Percentiles rank a stretch among this genome's conserved stretches.
phyloP scores from a whole-genome alignment of 2,113 vertebrate genomes.

The Myxocyprinus asiaticus region DNA sequence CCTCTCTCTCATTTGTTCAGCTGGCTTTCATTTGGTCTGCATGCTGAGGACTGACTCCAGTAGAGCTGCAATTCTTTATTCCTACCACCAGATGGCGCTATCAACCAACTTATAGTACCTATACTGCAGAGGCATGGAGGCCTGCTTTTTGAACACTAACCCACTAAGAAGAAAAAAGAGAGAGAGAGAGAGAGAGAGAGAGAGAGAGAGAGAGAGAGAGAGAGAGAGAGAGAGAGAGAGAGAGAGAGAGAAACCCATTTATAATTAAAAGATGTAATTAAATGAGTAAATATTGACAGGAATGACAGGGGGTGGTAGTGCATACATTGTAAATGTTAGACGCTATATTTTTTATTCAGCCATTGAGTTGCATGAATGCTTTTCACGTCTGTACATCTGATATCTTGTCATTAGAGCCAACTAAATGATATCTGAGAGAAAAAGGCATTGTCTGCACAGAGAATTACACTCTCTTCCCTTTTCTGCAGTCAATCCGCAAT shows the following conservation, averaged over 20 bases:
- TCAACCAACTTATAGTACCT: constrained; percentile 72
- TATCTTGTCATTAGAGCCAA: neutral
- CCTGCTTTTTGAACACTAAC: neutral
- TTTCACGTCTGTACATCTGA: neutral
- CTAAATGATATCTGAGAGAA: constrained; percentile 23
- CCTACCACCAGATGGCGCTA: constrained; percentile 76
- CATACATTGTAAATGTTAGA: too few relatives aligned
- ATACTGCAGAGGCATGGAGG: neutral
- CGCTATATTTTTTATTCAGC: neutral
- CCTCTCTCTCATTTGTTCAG: constrained; percentile 85
- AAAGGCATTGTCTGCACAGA: constrained; percentile 10
- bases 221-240: too few relatives aligned
- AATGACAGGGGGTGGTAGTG: too few relatives aligned
- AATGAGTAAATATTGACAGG: too few relatives aligned
- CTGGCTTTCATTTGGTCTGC: constrained; percentile 83
- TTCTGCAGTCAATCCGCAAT: constrained; percentile 77
- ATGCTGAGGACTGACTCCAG: constrained; percentile 49
- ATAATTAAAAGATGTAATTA: too few relatives aligned
- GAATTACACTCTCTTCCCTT: constrained; percentile 29
- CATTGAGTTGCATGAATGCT: neutral
- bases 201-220: too few relatives aligned
- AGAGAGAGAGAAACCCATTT: too few relatives aligned
- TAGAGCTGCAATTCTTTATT: accelerated
- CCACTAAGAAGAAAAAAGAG: neutral
- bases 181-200: too few relatives aligned